Percentiles rank a stretch among this genome's conserved stretches.
Conservation (phyloP, 2,888 invertebrate species). For the Pediacus dermestoides region DNA sequence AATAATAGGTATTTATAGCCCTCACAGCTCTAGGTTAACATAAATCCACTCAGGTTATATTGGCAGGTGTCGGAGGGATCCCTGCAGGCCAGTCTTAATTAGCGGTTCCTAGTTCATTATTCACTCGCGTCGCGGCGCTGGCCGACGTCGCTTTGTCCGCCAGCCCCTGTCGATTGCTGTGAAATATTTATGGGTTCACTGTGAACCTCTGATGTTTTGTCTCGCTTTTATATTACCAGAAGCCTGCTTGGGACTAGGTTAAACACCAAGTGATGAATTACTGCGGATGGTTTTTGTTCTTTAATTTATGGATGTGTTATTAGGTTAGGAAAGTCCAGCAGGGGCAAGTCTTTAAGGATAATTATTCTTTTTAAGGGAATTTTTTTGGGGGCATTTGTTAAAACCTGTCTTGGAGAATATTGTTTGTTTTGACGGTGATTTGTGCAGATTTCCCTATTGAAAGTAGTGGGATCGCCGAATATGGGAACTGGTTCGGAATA, state of each 20-base stretch:
- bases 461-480: too few species aligned
- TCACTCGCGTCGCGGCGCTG: slow-evolving; percentile 42
- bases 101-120: slow-evolving; percentile 49
- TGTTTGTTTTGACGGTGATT: too few species aligned
- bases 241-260: slow-evolving; percentile 25
- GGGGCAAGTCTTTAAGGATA: too few species aligned
- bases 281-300: slow-evolving; percentile 30
- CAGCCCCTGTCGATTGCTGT: slow-evolving; percentile 45
- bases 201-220: slow-evolving; percentile 35
- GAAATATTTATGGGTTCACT: slow-evolving; percentile 45
- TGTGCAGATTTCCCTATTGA: too few species aligned
- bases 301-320: slow-evolving; percentile 28
- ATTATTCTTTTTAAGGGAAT: too few species aligned
- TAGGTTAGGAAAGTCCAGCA: too few species aligned
- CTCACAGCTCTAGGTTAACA: slow-evolving; percentile 33
- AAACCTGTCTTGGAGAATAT: too few species aligned
- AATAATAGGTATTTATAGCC: slow-evolving; percentile 39
- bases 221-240: slow-evolving; percentile 32
- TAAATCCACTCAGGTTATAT: slow-evolving; percentile 43
- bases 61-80: slow-evolving; percentile 47
- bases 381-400: too few species aligned
- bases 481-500: too few species aligned
- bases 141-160: slow-evolving; percentile 45
- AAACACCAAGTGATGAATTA: slow-evolving; percentile 36
- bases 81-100: slow-evolving; percentile 49